Conservation (phyloP, 2,797 vertebrate species). For the Phylloscopus collybita region DNA sequence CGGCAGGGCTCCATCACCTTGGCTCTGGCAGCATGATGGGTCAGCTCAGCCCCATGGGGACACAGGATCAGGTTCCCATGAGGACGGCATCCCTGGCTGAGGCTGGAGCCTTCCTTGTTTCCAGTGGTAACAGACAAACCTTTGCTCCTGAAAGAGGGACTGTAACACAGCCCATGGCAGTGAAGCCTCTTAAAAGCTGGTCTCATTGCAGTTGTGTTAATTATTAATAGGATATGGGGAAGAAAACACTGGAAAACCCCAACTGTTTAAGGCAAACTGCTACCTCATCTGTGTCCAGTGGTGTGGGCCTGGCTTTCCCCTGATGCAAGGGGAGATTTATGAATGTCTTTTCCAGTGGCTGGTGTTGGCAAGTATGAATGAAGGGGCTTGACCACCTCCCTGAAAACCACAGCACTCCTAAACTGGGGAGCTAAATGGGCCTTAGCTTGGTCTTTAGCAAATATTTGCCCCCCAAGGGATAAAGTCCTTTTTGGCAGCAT, state of each 20-base stretch:
- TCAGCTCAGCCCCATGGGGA: neutral
- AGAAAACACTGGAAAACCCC: slow-evolving; percentile 70
- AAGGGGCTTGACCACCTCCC: neutral
- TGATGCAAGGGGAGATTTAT: neutral
- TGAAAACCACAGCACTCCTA: neutral
- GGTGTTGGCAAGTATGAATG: neutral
- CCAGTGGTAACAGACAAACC: slow-evolving; percentile 10
- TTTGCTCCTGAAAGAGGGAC: slow-evolving; percentile 25
- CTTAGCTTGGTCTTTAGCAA: neutral
- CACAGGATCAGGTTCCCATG: neutral
- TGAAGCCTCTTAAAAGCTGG: slow-evolving; percentile 65
- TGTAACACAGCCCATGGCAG: neutral
- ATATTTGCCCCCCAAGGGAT: neutral
- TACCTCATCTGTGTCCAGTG: slow-evolving; percentile 2
- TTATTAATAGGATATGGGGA: slow-evolving; percentile 73
- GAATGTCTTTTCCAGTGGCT: neutral
- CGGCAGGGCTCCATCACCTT: neutral
- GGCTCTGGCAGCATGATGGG: rapidly evolving
- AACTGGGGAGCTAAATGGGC: neutral
- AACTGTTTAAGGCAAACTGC: slow-evolving; percentile 49
- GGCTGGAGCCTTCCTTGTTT: neutral
- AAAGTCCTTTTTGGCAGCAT: neutral
- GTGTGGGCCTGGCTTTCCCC: neutral
- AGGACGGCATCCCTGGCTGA: neutral
- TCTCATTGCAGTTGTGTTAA: slow-evolving; percentile 67